Evolutionary conservation across 2,888 invertebrate species (phyloP).

Genomic region (Camponotus fellah): DNA sequence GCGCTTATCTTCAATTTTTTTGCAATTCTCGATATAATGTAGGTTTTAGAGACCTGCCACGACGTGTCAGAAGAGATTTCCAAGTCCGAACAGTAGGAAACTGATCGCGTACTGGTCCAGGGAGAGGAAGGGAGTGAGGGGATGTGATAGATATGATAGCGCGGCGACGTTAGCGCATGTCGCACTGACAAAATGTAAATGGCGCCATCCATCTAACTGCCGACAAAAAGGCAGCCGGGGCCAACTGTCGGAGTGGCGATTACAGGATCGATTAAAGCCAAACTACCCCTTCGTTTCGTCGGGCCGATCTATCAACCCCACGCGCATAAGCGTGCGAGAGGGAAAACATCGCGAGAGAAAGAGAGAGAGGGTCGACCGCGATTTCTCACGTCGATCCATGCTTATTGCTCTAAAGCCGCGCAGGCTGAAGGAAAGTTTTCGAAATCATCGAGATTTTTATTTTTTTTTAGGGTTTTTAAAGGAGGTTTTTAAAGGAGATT

Average conservation of each 20-base stretch:
- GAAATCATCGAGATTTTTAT: neutral
- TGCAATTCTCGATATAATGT: neutral
- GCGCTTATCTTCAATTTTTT: slow-evolving; percentile 5
- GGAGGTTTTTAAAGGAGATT: neutral
- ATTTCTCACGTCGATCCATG: slow-evolving; percentile 58
- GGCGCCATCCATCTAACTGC: slow-evolving; percentile 85
- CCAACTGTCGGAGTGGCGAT: slow-evolving; percentile 86
- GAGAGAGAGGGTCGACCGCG: slow-evolving; percentile 47
- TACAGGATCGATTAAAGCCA: slow-evolving; percentile 86
- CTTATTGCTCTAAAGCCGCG: slow-evolving; percentile 44
- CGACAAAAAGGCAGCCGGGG: slow-evolving; percentile 84
- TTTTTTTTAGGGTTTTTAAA: neutral
- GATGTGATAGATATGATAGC: slow-evolving; percentile 86
- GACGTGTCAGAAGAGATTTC: slow-evolving; percentile 52
- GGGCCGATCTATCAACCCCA: slow-evolving; percentile 85
- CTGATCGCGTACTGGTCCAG: slow-evolving; percentile 63
- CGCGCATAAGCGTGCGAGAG: slow-evolving; percentile 74
- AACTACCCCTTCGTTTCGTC: slow-evolving; percentile 86
- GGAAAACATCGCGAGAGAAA: slow-evolving; percentile 66
- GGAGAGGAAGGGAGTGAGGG: neutral
- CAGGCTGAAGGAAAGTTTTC: slow-evolving; percentile 19
- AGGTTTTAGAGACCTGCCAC: neutral
- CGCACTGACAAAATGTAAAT: slow-evolving; percentile 86
- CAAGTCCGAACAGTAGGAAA: slow-evolving; percentile 39
- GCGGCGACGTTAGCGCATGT: slow-evolving; percentile 83